Base-by-base conservation (phyloP, 2,113 vertebrate species). In the Piprites chloris region DNA sequence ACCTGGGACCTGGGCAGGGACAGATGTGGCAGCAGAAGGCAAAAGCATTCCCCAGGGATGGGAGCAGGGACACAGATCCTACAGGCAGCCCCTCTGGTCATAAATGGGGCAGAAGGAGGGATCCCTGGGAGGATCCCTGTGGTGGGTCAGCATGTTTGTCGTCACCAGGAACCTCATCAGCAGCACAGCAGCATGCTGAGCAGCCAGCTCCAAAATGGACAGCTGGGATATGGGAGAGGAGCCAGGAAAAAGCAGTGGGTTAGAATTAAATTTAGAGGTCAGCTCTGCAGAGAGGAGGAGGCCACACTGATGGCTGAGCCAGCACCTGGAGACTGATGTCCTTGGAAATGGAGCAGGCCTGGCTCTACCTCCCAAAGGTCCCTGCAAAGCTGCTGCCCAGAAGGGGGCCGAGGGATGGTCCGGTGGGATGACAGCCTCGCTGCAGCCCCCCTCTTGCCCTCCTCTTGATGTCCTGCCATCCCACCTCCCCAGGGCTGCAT, bases 201-300 rank as follows among this genome's bases (percentile, higher is more conserved):
- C 86, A 80, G 71, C 68, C 89, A 24, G 75, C 79, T 74, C 74
- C 0, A 0, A 50, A 46, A 61, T 0, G 3, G 75, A 79, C 78
- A 90, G 96, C 90, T 90, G 90, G 85, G 82, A 53, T 12, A 5
- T 2, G 75, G 90, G 88, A 87, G 61, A 52, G 18, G 46, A 85
- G 95, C 92, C 95, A 95, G 82, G 94, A 87, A 76, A 91, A 91
- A 88, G 67, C 67, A 73, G 46, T 11, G 91, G 72, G 41, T 22
- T 79, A 21, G 72, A 47, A 73, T 53, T 12, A 27, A 85, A 39
- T 23, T 4, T n/a, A 83, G 95, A 82, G 79, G 82, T 73, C 75
- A 80, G 67, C 79, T 76, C 88, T 74, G 88, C 78, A 72, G 85
- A 73, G 66, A 67, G 82, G 80, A 77, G 81, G 52, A 74, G 12